Evolutionary conservation across 2,797 vertebrate genomes (phyloP).

Genomic region (Premnoplex brunnescens): DNA sequence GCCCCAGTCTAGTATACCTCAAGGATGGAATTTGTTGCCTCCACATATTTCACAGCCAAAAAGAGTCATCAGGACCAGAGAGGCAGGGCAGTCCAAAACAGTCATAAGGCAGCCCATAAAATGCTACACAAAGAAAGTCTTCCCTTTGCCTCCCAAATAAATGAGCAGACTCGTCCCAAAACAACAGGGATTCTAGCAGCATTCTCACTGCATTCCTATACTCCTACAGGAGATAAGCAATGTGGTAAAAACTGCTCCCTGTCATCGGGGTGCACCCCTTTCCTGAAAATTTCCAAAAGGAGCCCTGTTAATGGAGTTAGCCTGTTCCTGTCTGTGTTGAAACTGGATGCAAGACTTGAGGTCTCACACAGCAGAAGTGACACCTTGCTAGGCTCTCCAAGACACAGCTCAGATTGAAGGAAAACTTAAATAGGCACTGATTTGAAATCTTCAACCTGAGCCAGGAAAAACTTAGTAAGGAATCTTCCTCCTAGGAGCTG

Average conservation of each 20-base stretch:
- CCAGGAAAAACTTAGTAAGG: not conserved
- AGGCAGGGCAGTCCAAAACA: not conserved
- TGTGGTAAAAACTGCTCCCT: not conserved
- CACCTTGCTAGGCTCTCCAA: not conserved
- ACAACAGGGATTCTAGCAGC: not conserved
- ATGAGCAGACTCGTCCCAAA: not conserved
- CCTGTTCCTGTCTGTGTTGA: not conserved
- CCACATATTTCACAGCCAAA: not conserved
- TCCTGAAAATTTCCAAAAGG: not conserved
- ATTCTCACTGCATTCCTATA: not conserved
- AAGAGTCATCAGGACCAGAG: not conserved
- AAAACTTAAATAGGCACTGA: not conserved
- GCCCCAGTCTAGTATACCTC: not conserved
- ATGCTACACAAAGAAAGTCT: not conserved
- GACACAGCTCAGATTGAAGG: not conserved
- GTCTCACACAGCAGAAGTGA: not conserved
- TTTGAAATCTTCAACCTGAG: not conserved
- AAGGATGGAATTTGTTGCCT: slow-evolving; percentile 15
- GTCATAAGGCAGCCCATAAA: not conserved
- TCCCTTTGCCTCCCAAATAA: not conserved
- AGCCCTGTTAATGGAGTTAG: not conserved
- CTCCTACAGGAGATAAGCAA: not conserved
- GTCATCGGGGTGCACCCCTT: not conserved
- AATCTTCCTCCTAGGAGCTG: not conserved
- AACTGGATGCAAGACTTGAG: not conserved